Percentiles rank a stretch among this genome's conserved stretches.
Conservation (phyloP, 2,113 vertebrate species). For the Pica pica region DNA sequence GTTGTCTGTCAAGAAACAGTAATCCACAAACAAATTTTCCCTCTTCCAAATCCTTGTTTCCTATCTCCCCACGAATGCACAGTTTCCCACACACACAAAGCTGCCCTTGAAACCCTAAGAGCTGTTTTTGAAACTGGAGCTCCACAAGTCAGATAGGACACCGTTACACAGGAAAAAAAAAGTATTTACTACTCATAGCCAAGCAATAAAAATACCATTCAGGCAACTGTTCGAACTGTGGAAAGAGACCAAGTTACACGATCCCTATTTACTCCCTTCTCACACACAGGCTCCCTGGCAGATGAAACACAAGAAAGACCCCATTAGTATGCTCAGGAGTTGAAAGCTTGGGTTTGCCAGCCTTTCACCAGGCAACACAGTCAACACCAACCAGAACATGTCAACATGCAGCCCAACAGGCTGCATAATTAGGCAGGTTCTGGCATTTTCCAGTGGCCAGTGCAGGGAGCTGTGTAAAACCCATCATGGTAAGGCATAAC, state of each 20-base stretch:
- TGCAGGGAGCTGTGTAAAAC: neutral
- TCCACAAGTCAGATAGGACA: neutral
- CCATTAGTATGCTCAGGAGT: neutral
- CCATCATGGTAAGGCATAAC: fast-evolving
- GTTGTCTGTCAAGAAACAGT: neutral
- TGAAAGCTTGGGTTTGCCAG: neutral
- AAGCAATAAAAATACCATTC: neutral
- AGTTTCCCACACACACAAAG: neutral
- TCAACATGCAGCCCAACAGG: neutral
- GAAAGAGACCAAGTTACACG: neutral
- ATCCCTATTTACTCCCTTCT: neutral
- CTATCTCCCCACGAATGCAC: fast-evolving
- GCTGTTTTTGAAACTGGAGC: neutral
- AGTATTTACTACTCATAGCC: neutral
- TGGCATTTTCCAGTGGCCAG: neutral
- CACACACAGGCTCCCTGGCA: neutral
- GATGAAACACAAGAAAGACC: neutral
- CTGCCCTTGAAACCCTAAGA: neutral
- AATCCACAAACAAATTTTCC: neutral
- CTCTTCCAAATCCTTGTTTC: neutral
- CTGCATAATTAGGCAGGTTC: neutral
- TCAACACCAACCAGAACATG: neutral
- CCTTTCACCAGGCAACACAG: neutral
- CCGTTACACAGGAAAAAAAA: neutral
- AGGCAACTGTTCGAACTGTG: neutral